phyloP scores from a whole-genome alignment of 2,113 vertebrate species.

The Varanus salvator region DNA sequence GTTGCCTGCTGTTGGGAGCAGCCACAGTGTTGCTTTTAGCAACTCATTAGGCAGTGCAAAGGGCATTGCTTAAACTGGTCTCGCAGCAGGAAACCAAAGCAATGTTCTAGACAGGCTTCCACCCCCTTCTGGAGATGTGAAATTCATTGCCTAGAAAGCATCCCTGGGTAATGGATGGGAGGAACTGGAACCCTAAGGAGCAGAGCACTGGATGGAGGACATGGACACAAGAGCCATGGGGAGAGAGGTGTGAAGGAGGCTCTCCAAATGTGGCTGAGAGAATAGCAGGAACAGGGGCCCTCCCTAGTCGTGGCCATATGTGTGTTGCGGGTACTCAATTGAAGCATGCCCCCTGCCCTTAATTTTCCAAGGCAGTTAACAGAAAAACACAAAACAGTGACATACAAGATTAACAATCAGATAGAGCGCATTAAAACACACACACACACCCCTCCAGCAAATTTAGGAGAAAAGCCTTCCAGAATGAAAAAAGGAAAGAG shows the following conservation, averaged over 20 bases:
- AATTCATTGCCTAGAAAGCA: neutral
- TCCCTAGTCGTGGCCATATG: too few relatives aligned
- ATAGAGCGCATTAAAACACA: neutral
- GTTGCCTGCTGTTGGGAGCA: neutral
- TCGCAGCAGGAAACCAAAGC: conserved; percentile 3
- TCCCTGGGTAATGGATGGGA: too few relatives aligned
- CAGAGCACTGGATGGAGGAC: neutral
- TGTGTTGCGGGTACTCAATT: too few relatives aligned
- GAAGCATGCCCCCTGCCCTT: too few relatives aligned
- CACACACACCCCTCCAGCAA: too few relatives aligned
- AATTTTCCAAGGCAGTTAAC: neutral
- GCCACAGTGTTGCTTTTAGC: conserved; percentile 2
- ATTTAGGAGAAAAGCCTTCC: neutral
- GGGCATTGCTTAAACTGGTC: neutral
- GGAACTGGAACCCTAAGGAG: neutral
- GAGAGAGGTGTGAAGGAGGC: neutral
- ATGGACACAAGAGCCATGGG: neutral
- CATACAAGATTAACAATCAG: neutral
- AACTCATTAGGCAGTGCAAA: conserved; percentile 16
- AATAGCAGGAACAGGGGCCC: too few relatives aligned
- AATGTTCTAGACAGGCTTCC: neutral
- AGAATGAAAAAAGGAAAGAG: neutral
- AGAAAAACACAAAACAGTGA: neutral
- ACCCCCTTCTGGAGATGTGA: neutral
- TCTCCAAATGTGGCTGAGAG: too few relatives aligned